Conservation (phyloP, 2,888 invertebrate genomes). For the Pomacea canaliculata region DNA sequence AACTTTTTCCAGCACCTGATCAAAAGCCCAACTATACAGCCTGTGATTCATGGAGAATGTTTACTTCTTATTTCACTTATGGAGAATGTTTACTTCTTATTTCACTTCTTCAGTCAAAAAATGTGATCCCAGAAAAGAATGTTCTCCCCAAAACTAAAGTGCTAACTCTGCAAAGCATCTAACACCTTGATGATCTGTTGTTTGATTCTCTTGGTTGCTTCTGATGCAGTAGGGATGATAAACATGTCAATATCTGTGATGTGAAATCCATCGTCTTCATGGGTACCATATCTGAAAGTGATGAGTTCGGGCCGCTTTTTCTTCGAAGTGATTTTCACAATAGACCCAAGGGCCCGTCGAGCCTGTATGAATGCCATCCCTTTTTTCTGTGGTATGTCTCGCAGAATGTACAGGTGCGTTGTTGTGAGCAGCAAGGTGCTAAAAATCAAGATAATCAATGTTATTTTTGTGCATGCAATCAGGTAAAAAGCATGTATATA, state of each 20-base stretch:
- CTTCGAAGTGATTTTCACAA: conserved; percentile 97
- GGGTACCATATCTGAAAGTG: conserved; percentile 91
- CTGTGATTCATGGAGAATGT: too few relatives aligned
- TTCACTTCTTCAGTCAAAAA: too few relatives aligned
- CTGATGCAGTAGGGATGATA: conserved; percentile 90
- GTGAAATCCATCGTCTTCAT: conserved; percentile 72
- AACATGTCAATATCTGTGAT: conserved; percentile 90
- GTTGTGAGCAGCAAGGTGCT: conserved; percentile 89
- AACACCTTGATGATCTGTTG: conserved; percentile 82
- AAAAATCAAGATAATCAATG: conserved; percentile 42
- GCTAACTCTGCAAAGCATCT: conserved; percentile 61
- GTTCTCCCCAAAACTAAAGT: background rate
- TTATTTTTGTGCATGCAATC: background rate
- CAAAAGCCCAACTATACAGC: too few relatives aligned
- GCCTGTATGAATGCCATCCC: conserved; percentile 89
- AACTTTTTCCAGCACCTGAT: too few relatives aligned
- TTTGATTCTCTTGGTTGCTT: conserved; percentile 90
- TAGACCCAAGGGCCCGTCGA: conserved; percentile 87
- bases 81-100: too few relatives aligned
- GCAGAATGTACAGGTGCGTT: conserved; percentile 86
- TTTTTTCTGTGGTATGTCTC: conserved; percentile 78
- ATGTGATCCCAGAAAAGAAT: too few relatives aligned
- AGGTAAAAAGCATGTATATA: too few relatives aligned
- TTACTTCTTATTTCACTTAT: too few relatives aligned
- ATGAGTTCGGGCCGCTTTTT: conserved; percentile 95